These are phyloP conservation scores for Catharus fuscescens DNA, from an alignment of 2,113 vertebrate species.

Conservation along the genomic window DNA sequence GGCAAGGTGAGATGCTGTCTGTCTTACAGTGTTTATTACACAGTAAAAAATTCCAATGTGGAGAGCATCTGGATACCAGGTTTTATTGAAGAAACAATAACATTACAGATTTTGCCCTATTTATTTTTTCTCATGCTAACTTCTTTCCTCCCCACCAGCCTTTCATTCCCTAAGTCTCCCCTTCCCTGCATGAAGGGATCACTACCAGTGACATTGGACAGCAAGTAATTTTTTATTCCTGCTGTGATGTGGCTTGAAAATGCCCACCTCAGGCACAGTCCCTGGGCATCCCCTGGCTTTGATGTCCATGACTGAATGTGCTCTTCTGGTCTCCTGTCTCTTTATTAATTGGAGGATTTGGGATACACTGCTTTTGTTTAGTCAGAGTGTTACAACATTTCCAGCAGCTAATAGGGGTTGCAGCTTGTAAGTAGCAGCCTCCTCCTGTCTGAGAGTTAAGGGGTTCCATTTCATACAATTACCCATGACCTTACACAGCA, in stretches of 20 bases:
- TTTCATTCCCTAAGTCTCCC: not conserved
- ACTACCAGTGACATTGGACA: not conserved
- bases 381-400: not conserved
- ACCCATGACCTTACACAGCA: not conserved
- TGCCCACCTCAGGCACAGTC: not conserved
- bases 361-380: not conserved
- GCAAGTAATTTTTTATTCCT: accelerated
- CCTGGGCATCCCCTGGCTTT: not conserved
- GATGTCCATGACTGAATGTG: not conserved
- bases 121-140: not conserved
- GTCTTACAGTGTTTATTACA: not conserved
- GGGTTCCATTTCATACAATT: not conserved
- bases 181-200: not conserved
- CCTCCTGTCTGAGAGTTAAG: not conserved
- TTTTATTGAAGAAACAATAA: not conserved
- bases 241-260: not conserved
- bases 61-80: not conserved
- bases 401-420: not conserved
- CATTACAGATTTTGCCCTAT: not conserved
- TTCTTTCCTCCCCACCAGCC: not conserved
- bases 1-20: not conserved
- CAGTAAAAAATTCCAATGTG: not conserved
- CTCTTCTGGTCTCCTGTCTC: not conserved
- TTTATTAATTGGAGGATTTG: not conserved
- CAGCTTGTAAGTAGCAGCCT: not conserved